Percentiles rank a stretch among this genome's conserved stretches.
Conservation (phyloP, 2,113 vertebrate genomes). For the Hystrix brachyura region DNA sequence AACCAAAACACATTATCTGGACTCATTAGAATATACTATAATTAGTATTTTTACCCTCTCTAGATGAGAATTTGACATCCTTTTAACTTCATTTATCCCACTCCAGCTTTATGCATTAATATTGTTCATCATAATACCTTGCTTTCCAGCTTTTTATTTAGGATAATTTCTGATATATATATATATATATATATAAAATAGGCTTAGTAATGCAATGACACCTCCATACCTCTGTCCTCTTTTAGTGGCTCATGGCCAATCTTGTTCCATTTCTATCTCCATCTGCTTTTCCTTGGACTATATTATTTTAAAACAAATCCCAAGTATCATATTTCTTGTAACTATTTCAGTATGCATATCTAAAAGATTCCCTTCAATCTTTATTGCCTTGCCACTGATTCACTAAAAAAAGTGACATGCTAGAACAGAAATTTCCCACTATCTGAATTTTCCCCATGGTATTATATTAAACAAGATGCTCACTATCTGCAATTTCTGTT, state of each 20-base stretch:
- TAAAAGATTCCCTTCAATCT: neutral
- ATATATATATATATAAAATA: neutral
- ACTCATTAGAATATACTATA: constrained; percentile 3
- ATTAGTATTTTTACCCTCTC: neutral
- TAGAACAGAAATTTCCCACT: neutral
- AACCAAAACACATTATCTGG: neutral
- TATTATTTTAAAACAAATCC: constrained; percentile 42
- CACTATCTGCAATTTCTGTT: neutral
- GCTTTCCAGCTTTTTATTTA: constrained; percentile 21
- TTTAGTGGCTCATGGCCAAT: neutral
- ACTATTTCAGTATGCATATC: neutral
- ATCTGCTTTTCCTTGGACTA: neutral
- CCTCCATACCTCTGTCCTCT: neutral
- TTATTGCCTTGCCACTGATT: neutral
- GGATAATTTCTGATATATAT: neutral
- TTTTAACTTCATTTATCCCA: constrained; percentile 13
- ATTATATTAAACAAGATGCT: neutral
- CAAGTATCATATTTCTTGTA: neutral
- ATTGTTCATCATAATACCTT: neutral
- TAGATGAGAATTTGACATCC: neutral
- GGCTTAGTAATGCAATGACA: neutral
- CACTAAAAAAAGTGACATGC: constrained; percentile 10
- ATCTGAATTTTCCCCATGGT: neutral
- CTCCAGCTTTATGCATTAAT: neutral
- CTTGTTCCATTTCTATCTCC: neutral